Evolutionary conservation across 2,797 vertebrate species (phyloP).

Genomic region (Florisuga fusca): DNA sequence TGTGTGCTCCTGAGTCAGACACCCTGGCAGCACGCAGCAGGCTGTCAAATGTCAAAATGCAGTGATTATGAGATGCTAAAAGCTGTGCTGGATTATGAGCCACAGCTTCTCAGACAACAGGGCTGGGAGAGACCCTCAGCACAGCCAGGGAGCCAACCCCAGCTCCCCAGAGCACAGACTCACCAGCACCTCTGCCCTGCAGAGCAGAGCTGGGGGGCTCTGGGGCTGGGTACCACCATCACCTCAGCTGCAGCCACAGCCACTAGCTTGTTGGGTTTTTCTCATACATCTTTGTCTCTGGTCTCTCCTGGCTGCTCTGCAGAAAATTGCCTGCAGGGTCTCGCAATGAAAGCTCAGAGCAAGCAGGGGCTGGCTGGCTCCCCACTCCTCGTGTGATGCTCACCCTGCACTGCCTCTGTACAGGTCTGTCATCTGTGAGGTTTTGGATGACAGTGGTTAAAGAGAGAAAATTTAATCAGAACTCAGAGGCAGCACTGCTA

Average conservation of each 20-base stretch:
- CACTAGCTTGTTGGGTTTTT: neutral
- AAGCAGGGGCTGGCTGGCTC: neutral
- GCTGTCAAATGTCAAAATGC: neutral
- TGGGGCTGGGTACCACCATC: neutral
- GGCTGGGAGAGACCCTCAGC: neutral
- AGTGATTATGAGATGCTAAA: neutral
- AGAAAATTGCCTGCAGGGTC: neutral
- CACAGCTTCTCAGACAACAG: neutral
- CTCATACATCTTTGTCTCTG: neutral
- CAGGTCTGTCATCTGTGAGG: neutral
- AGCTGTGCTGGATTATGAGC: neutral
- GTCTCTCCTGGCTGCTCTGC: neutral
- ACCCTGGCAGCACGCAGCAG: neutral
- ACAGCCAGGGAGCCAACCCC: neutral
- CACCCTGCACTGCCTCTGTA: neutral
- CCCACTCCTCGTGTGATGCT: neutral
- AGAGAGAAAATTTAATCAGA: neutral
- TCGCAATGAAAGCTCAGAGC: neutral
- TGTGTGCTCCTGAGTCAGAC: neutral
- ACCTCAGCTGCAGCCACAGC: neutral
- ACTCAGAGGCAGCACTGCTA: neutral
- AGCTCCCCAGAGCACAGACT: rapidly evolving
- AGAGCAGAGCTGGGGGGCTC: neutral
- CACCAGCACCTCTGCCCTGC: neutral
- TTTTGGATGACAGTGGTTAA: neutral